Conservation (phyloP, 1,140 invertebrate species). For the Conus betulinus region DNA sequence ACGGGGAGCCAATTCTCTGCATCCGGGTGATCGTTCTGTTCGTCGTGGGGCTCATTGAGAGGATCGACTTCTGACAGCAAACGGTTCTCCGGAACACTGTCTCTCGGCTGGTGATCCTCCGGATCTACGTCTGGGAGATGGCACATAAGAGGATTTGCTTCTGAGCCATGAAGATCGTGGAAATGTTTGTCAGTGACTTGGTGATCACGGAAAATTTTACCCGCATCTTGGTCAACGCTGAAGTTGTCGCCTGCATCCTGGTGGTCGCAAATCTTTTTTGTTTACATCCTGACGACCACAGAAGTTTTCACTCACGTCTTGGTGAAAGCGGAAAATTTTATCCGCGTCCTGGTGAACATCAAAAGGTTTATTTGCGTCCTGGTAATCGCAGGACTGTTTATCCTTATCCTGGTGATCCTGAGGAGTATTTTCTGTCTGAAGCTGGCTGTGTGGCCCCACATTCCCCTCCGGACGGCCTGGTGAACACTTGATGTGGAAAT, state of each 20-base stretch:
- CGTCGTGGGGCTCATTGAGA: background rate
- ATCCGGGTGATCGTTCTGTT: background rate
- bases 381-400: too few relatives aligned
- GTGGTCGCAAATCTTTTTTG: background rate
- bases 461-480: too few relatives aligned
- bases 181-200: background rate
- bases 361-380: too few relatives aligned
- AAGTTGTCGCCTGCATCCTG: background rate
- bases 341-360: too few relatives aligned
- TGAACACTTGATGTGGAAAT: conserved; percentile 44
- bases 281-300: too few relatives aligned
- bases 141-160: too few relatives aligned
- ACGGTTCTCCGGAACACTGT: background rate
- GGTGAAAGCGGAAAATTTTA: too few relatives aligned
- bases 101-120: background rate
- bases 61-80: background rate
- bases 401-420: too few relatives aligned
- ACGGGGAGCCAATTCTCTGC: background rate
- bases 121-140: too few relatives aligned
- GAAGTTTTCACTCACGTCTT: too few relatives aligned
- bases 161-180: background rate
- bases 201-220: background rate
- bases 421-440: too few relatives aligned
- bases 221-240: background rate
- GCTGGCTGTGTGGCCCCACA: too few relatives aligned